These are phyloP conservation scores for Lydus trimaculatus DNA, from an alignment of 2,888 invertebrate species.

Conservation along the genomic window DNA sequence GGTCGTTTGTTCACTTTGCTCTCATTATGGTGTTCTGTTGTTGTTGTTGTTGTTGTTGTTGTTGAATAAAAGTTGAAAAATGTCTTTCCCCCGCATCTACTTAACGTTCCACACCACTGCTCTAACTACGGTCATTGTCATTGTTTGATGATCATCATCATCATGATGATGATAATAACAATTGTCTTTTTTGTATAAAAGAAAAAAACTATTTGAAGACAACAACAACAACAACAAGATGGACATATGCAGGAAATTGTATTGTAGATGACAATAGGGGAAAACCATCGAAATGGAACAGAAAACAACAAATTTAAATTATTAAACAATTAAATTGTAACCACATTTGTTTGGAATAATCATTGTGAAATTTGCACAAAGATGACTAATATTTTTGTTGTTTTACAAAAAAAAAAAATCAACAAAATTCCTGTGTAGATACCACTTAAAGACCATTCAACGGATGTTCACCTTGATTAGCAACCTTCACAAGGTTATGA, in stretches of 20 bases:
- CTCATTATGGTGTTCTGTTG: constrained; percentile 53
- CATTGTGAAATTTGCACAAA: background rate
- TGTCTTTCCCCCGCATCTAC: constrained; percentile 13
- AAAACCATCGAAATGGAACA: background rate
- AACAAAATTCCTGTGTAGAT: constrained; percentile 4
- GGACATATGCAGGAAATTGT: background rate
- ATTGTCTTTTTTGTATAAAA: background rate
- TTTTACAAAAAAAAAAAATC: too few species aligned
- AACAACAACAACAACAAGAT: background rate
- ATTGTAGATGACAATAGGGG: background rate
- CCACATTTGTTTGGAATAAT: background rate
- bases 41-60: constrained; percentile 16
- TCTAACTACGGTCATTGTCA: constrained; percentile 48
- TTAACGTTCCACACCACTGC: constrained; percentile 48
- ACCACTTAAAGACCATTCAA: constrained; percentile 20
- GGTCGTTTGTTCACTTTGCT: constrained; percentile 55
- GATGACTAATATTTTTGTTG: background rate
- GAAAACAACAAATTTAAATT: background rate
- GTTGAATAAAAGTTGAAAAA: background rate
- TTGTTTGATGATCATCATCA: constrained; percentile 24
- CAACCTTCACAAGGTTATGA: constrained; percentile 59
- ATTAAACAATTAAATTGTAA: background rate
- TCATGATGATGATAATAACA: background rate
- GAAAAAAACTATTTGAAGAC: background rate
- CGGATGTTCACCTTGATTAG: constrained; percentile 54